Percentiles rank a stretch among this genome's conserved stretches.
Conservation (phyloP, 53 echinoderm and acorn worm species). For the Astropecten irregularis region DNA sequence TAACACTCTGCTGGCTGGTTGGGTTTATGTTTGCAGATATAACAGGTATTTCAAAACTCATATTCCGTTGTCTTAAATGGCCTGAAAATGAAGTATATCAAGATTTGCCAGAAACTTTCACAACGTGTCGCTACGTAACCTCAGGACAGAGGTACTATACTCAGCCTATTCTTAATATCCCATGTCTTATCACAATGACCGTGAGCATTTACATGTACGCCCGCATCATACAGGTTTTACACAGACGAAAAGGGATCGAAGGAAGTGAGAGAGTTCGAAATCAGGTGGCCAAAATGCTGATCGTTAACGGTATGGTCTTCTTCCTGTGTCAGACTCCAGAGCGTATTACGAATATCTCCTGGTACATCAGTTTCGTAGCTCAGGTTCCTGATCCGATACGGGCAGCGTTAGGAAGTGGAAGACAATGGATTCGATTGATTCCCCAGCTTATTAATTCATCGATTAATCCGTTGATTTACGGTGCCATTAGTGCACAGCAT, state of each 20-base stretch:
- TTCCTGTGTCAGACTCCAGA: conserved; percentile 8
- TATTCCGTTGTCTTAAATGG: not conserved
- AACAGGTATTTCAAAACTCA: too few species aligned
- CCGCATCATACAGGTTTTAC: not conserved
- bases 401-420: not conserved
- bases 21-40: not conserved
- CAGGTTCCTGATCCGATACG: not conserved
- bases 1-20: conserved; percentile 20
- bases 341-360: not conserved
- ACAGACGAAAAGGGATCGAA: not conserved
- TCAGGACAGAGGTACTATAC: not conserved
- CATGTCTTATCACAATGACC: conserved; percentile 8
- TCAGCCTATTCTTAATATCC: not conserved
- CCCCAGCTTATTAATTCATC: not conserved
- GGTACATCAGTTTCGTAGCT: not conserved
- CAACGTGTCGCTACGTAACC: not conserved
- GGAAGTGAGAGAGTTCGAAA: not conserved
- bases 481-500: not conserved
- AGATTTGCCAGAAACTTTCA: not conserved
- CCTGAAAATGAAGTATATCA: not conserved
- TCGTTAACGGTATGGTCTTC: not conserved
- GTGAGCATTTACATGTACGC: conserved; percentile 27
- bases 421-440: not conserved
- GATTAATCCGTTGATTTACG: not conserved
- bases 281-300: not conserved